Evolutionary conservation across 2,888 invertebrate species (phyloP).

Genomic region (Lobophora halterata): DNA sequence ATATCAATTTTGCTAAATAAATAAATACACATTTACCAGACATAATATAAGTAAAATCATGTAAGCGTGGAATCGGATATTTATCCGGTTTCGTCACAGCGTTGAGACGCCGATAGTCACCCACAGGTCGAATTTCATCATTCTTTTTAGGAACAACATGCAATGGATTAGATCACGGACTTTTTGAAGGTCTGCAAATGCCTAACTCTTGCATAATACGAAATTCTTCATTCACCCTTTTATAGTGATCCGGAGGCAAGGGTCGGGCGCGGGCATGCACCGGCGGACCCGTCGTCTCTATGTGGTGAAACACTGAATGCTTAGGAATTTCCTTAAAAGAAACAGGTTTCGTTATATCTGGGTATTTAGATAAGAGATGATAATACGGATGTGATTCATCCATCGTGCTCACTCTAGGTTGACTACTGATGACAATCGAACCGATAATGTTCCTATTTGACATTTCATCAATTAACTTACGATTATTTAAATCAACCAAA

Average conservation of each 20-base stretch:
- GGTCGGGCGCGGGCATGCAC: constrained; percentile 13
- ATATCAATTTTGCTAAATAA: constrained; percentile 5
- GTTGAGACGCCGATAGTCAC: constrained; percentile 9
- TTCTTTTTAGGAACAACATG: constrained; percentile 8
- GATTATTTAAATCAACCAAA: constrained; percentile 27
- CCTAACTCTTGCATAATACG: constrained; percentile 13
- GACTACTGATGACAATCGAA: neutral
- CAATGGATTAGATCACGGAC: constrained; percentile 14
- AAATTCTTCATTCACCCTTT: constrained; percentile 13
- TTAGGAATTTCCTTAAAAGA: constrained; percentile 9
- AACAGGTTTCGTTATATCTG: constrained; percentile 20
- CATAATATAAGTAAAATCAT: constrained; percentile 14
- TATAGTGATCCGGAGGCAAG: constrained; percentile 11
- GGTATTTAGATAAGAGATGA: constrained; percentile 9
- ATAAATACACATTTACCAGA: constrained; percentile 6
- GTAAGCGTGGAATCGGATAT: constrained; percentile 13
- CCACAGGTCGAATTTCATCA: constrained; percentile 2
- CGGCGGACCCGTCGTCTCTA: constrained; percentile 22
- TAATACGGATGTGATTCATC: constrained; percentile 12
- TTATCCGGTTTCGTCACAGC: constrained; percentile 11
- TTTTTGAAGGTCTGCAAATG: constrained; percentile 18
- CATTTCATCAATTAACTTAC: constrained; percentile 7
- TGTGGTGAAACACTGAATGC: constrained; percentile 16
- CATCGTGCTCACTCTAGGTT: constrained; percentile 1
- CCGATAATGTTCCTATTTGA: constrained; percentile 1